Conservation (phyloP, 2,888 invertebrate genomes). For the Lydus trimaculatus region DNA sequence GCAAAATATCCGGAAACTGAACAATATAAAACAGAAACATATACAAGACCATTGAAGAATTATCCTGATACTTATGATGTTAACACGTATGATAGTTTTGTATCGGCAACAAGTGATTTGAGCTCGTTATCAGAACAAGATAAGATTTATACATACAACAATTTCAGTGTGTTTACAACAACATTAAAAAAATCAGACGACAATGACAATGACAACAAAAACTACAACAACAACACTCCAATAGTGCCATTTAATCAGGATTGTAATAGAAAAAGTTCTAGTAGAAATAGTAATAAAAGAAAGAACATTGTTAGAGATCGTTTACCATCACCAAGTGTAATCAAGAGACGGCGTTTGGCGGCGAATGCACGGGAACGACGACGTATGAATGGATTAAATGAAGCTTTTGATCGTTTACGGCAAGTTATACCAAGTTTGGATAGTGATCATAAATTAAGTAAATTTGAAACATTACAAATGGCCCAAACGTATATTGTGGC, state of each 20-base stretch:
- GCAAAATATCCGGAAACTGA: constrained; percentile 6
- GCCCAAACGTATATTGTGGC: constrained; percentile 77
- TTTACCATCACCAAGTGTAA: constrained; percentile 60
- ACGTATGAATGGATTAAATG: constrained; percentile 76
- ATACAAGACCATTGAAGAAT: constrained; percentile 23
- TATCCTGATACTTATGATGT: constrained; percentile 48
- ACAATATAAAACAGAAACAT: constrained; percentile 11
- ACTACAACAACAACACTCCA: constrained; percentile 27
- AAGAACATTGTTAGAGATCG: constrained; percentile 46
- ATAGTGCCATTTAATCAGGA: constrained; percentile 29
- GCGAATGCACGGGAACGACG: constrained; percentile 77
- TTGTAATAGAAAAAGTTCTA: constrained; percentile 25
- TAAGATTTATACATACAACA: constrained; percentile 46
- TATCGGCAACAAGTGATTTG: constrained; percentile 48
- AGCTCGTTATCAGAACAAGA: constrained; percentile 48
- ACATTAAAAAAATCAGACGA: constrained; percentile 38
- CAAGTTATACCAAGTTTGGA: constrained; percentile 75
- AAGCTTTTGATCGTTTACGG: constrained; percentile 73
- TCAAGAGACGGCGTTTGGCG: constrained; percentile 69
- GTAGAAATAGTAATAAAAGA: constrained; percentile 40
- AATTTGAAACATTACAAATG: constrained; percentile 82
- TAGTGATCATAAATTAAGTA: constrained; percentile 74
- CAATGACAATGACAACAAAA: constrained; percentile 24
- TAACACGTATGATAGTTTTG: constrained; percentile 53
- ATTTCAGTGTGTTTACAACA: constrained; percentile 50